Percentiles rank a stretch among this genome's conserved stretches.
phyloP scores from a whole-genome alignment of 2,113 vertebrate species.

The Epinephelus moara region DNA sequence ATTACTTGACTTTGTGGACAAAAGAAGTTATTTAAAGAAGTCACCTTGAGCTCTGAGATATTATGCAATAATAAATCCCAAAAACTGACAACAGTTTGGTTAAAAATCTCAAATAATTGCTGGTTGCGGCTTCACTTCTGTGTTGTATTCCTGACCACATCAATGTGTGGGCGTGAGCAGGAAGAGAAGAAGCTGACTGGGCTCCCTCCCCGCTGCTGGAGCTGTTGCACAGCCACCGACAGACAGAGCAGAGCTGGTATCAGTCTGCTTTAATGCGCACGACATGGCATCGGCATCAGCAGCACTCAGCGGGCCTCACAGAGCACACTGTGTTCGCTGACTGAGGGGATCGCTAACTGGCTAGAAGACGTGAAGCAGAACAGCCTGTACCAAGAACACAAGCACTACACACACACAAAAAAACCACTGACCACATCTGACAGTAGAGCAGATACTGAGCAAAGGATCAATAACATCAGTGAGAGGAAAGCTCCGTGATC shows the following conservation, averaged over 20 bases:
- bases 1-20: not conserved
- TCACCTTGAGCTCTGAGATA: not conserved
- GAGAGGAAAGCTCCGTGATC: not conserved
- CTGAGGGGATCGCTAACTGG: slow-evolving; percentile 29
- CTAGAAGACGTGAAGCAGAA: slow-evolving; percentile 42
- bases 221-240: slow-evolving; percentile 10
- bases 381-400: slow-evolving; percentile 29
- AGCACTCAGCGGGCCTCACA: slow-evolving; percentile 49
- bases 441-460: slow-evolving; percentile 11
- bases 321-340: slow-evolving; percentile 48
- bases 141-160: slow-evolving; percentile 40
- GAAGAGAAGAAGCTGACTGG: slow-evolving; percentile 11
- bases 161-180: slow-evolving; percentile 28
- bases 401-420: slow-evolving; percentile 1
- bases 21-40: not conserved
- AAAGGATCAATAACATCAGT: slow-evolving; percentile 31
- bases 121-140: not conserved
- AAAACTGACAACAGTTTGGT: not conserved
- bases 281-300: slow-evolving; percentile 36
- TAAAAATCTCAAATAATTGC: not conserved
- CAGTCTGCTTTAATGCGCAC: slow-evolving; percentile 30
- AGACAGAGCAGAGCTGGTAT: slow-evolving; percentile 34
- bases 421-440: slow-evolving; percentile 45
- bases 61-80: not conserved
- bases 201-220: slow-evolving; percentile 21